A percentile compares a stretch with the other conserved stretches of the same genome.
phyloP scores from a whole-genome alignment of 2,113 vertebrate species.

The Rhadina sibilatrix region DNA sequence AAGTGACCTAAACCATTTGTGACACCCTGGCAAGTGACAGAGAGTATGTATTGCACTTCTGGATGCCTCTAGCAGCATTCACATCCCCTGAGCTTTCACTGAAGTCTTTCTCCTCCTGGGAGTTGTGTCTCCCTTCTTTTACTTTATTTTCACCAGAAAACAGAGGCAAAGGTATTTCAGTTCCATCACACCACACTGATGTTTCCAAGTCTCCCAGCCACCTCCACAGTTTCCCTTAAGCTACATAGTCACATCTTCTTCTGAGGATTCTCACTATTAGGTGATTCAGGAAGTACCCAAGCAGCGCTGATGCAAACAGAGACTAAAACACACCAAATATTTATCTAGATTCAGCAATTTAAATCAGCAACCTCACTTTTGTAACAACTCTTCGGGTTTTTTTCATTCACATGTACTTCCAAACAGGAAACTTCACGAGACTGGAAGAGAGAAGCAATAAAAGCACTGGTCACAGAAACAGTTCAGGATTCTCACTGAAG shows the following conservation, averaged over 20 bases:
- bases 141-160: background rate
- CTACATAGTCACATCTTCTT: background rate
- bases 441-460: constrained; percentile 47
- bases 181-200: background rate
- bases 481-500: background rate
- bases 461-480: background rate
- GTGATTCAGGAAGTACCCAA: background rate
- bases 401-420: constrained; percentile 43
- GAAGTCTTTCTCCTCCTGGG: background rate
- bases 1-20: background rate
- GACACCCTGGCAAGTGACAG: background rate
- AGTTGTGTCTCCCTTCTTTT: background rate
- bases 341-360: background rate
- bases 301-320: background rate
- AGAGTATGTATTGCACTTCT: background rate
- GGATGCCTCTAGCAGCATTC: background rate
- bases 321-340: background rate
- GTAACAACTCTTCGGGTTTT: background rate
- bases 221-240: background rate
- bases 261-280: background rate
- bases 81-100: background rate
- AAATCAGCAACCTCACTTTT: constrained; percentile 38
- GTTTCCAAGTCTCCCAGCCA: background rate
- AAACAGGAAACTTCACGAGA: constrained; percentile 62
- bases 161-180: background rate